These are phyloP conservation scores for Danio jaintianensis DNA, from an alignment of 2,797 vertebrate species.

Conservation along the genomic window DNA sequence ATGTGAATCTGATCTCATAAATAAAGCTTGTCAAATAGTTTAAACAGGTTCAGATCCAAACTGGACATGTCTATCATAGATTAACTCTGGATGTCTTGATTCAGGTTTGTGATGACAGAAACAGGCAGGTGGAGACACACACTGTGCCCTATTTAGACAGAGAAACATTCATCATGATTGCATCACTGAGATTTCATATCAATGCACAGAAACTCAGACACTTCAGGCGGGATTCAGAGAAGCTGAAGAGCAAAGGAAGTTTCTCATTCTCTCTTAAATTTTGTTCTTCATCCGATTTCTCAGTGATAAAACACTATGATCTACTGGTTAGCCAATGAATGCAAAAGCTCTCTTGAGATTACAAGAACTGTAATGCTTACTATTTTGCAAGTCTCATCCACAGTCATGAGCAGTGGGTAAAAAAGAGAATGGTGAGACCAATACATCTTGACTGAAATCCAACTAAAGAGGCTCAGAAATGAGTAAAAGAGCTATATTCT, in stretches of 20 bases:
- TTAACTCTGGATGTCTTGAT: background rate
- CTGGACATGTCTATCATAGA: background rate
- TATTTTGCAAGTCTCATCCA: background rate
- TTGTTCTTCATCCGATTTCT: background rate
- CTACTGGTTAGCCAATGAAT: constrained; percentile 21
- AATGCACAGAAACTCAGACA: constrained; percentile 11
- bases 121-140: background rate
- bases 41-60: background rate
- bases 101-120: background rate
- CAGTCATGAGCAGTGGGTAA: background rate
- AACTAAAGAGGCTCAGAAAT: background rate
- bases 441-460: background rate
- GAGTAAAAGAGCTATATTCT: background rate
- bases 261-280: background rate
- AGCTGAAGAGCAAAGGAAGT: constrained; percentile 3
- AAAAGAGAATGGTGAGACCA: background rate
- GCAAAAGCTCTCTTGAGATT: background rate
- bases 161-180: constrained; percentile 22
- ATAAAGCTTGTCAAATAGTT: background rate
- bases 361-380: background rate
- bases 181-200: constrained; percentile 17
- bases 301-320: constrained; percentile 15
- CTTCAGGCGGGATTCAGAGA: constrained; percentile 12
- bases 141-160: constrained; percentile 7
- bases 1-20: background rate